Percentiles rank a stretch among this genome's conserved stretches.
phyloP scores from a whole-genome alignment of 1,140 invertebrate genomes.

The Scaptodrosophila lebanonensis region DNA sequence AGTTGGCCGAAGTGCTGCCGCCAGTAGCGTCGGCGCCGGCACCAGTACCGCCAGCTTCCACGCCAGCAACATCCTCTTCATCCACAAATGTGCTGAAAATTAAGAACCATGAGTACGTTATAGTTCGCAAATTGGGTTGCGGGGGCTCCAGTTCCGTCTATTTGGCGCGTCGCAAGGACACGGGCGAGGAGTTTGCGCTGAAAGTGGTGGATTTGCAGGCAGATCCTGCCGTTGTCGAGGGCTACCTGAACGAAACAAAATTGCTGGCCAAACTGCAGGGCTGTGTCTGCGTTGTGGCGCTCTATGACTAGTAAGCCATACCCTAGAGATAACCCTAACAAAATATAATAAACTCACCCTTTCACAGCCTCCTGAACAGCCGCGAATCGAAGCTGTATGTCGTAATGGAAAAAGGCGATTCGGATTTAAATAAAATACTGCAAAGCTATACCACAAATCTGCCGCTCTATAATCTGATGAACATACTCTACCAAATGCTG shows the following conservation, averaged over 20 bases:
- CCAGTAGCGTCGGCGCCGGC: background rate
- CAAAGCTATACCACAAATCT: slow-evolving; percentile 81
- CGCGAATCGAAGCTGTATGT: slow-evolving; percentile 85
- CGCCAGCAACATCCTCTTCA: slow-evolving; percentile 7
- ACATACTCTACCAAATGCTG: slow-evolving; percentile 97
- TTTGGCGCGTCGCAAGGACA: slow-evolving; percentile 49
- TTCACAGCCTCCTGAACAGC: slow-evolving; percentile 79
- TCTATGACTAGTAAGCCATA: slow-evolving; percentile 90
- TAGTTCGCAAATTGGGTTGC: slow-evolving; percentile 63
- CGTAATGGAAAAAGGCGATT: slow-evolving; percentile 95
- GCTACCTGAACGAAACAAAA: slow-evolving; percentile 94
- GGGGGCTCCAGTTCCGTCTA: slow-evolving; percentile 74
- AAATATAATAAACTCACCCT: background rate
- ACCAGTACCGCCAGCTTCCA: background rate
- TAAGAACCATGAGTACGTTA: slow-evolving; percentile 59
- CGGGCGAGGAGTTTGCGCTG: slow-evolving; percentile 57
- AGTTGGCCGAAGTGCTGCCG: background rate
- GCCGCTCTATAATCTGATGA: slow-evolving; percentile 85
- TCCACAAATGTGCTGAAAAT: slow-evolving; percentile 45
- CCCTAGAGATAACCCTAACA: background rate
- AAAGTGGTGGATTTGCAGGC: slow-evolving; percentile 83
- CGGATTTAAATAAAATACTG: slow-evolving; percentile 89
- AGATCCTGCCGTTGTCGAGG: slow-evolving; percentile 84
- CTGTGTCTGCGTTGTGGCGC: slow-evolving; percentile 88
- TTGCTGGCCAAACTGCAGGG: slow-evolving; percentile 90